phyloP scores from a whole-genome alignment of 1,140 invertebrate species.

The Sycophaga agraensis region DNA sequence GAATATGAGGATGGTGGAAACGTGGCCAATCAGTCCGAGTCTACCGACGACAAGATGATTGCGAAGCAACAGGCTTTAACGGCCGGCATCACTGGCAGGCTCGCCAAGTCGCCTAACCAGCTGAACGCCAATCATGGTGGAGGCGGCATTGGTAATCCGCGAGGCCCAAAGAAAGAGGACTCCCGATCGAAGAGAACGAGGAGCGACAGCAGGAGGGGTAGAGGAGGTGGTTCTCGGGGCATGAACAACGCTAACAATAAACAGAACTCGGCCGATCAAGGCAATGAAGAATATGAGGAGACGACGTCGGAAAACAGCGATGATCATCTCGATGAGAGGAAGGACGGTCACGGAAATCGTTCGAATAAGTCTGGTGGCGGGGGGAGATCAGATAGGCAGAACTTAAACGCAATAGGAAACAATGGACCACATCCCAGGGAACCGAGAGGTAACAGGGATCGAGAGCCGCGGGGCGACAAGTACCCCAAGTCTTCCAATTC shows the following conservation, averaged over 20 bases:
- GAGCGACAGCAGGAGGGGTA: conserved; percentile 46
- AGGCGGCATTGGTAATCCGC: conserved; percentile 21
- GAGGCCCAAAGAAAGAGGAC: conserved; percentile 45
- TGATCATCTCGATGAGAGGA: conserved; percentile 52
- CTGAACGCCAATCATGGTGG: conserved; percentile 33
- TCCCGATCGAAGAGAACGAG: conserved; percentile 45
- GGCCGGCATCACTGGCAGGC: conserved; percentile 64
- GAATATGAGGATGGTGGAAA: conserved; percentile 54
- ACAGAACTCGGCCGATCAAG: conserved; percentile 50
- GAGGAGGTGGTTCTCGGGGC: conserved; percentile 7
- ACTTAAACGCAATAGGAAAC: conserved; percentile 22
- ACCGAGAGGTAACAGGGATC: conserved; percentile 1
- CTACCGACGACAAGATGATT: conserved; percentile 68
- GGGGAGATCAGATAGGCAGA: conserved; percentile 33
- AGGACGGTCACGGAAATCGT: conserved; percentile 48
- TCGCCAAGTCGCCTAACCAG: conserved; percentile 47
- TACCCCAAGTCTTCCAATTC: conserved; percentile 41
- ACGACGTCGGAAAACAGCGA: conserved; percentile 71
- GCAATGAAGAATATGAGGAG: conserved; percentile 70
- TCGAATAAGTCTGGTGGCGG: conserved; percentile 37
- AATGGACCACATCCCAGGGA: conserved; percentile 34
- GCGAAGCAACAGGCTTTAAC: conserved; percentile 68
- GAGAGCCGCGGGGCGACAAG: conserved; percentile 12
- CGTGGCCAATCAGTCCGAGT: conserved; percentile 52
- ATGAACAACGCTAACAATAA: conserved; percentile 27